phyloP scores from a whole-genome alignment of 2,888 invertebrate species.

The Metellina segmentata region DNA sequence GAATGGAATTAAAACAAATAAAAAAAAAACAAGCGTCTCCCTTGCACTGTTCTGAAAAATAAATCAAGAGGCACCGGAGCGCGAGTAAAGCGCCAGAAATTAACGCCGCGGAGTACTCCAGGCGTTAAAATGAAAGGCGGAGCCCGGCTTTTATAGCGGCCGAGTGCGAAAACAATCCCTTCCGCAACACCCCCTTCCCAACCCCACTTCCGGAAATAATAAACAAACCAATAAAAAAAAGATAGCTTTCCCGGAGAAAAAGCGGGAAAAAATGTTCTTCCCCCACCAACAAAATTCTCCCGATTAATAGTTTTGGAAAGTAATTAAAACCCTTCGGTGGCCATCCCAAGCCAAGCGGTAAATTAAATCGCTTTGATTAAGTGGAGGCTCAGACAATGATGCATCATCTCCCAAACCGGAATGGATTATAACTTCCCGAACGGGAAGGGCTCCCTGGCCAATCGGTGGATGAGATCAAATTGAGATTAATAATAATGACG shows the following conservation, averaged over 20 bases:
- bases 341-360: slow-evolving; percentile 62
- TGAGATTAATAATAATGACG: slow-evolving; percentile 71
- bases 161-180: slow-evolving; percentile 64
- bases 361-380: slow-evolving; percentile 76
- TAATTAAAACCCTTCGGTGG: slow-evolving; percentile 72
- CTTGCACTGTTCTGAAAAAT: slow-evolving; percentile 32
- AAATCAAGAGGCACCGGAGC: slow-evolving; percentile 65
- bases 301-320: slow-evolving; percentile 76
- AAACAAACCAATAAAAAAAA: slow-evolving; percentile 61
- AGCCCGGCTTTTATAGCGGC: slow-evolving; percentile 15
- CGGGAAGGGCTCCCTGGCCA: not conserved
- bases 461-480: slow-evolving; percentile 61
- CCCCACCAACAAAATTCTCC: slow-evolving; percentile 39
- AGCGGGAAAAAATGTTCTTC: not conserved
- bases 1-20: not conserved
- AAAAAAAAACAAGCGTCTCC: not conserved
- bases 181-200: not conserved
- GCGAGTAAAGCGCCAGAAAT: slow-evolving; percentile 68
- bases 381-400: slow-evolving; percentile 61
- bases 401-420: slow-evolving; percentile 49
- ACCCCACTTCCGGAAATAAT: slow-evolving; percentile 36
- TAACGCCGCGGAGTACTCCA: slow-evolving; percentile 58
- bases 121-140: slow-evolving; percentile 69
- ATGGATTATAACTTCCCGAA: slow-evolving; percentile 49
- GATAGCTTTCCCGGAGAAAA: slow-evolving; percentile 13